phyloP scores from a whole-genome alignment of 2,113 vertebrate species.

The Oplegnathus fasciatus region DNA sequence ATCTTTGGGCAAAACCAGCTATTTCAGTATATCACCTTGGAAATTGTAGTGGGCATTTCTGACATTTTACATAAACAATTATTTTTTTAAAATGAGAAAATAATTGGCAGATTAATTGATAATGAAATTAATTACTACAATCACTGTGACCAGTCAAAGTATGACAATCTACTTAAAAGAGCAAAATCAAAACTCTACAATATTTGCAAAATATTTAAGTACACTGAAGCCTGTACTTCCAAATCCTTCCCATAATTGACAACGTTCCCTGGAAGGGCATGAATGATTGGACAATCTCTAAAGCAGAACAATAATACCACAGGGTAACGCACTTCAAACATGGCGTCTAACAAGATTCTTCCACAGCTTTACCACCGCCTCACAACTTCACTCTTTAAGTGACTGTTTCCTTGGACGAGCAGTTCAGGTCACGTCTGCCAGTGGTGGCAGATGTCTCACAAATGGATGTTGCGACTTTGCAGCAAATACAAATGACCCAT shows the following conservation, averaged over 20 bases:
- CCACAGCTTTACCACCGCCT: neutral
- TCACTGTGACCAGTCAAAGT: neutral
- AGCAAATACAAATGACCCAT: conserved; percentile 74
- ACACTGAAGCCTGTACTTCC: neutral
- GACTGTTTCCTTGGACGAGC: conserved; percentile 52
- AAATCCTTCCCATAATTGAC: neutral
- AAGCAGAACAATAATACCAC: neutral
- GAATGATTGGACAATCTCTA: neutral
- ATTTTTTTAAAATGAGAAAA: too few species aligned
- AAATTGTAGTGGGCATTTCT: neutral
- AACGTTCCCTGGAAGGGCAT: neutral
- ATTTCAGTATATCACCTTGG: too few species aligned
- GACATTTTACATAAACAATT: neutral
- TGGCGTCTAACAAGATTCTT: neutral
- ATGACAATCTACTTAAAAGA: too few species aligned
- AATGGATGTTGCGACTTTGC: conserved; percentile 69
- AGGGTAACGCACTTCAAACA: neutral
- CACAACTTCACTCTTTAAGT: conserved; percentile 41
- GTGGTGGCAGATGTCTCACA: conserved; percentile 68
- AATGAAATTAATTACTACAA: neutral
- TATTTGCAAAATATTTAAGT: too few species aligned
- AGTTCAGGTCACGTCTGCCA: conserved; percentile 50
- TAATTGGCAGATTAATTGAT: neutral
- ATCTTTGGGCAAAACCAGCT: neutral
- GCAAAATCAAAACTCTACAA: too few species aligned